phyloP scores from a whole-genome alignment of 2,113 vertebrate genomes.

The rat (Rattus norvegicus) region GRCr8 NC_086036.1:27000501-27001000 shows the following conservation, averaged over 20 bases:
- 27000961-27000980: background rate
- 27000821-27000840: background rate
- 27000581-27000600: background rate
- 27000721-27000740: background rate
- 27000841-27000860: background rate
- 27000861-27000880: background rate
- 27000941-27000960: background rate
- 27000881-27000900: background rate
- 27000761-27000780: background rate
- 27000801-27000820: background rate
- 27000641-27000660: background rate
- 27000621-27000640: background rate
- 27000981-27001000: background rate
- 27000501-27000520: background rate
- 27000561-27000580: background rate
- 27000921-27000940: background rate
- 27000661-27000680: no score
- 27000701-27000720: no score
- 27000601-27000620: background rate
- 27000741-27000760: background rate
- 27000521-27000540: background rate
- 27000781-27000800: background rate
- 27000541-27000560: constrained; percentile 8
- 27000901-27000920: background rate
- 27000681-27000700: background rate